These are phyloP conservation scores for Drosophila leontia DNA, from an alignment of 1,140 invertebrate genomes.

Conservation along the genomic window DNA sequence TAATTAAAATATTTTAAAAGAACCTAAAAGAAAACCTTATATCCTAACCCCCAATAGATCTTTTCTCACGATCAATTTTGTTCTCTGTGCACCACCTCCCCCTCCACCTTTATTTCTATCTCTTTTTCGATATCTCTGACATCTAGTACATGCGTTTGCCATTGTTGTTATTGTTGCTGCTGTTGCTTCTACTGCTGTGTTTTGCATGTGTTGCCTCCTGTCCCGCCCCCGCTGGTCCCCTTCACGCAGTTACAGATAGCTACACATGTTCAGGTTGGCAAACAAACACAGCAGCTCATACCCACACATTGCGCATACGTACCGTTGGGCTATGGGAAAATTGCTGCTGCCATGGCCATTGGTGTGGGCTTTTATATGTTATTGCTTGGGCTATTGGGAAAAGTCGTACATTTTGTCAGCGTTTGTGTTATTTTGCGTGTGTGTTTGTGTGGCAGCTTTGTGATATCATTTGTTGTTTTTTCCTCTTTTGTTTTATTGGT, in stretches of 20 bases:
- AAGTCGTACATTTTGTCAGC: constrained; percentile 64
- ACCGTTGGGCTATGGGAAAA: constrained; percentile 62
- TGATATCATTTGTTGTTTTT: constrained; percentile 42
- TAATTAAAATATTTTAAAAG: neutral
- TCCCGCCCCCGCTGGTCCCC: neutral
- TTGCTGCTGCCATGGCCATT: constrained; percentile 49
- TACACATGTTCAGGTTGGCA: constrained; percentile 81
- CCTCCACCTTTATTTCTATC: neutral
- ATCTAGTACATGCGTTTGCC: constrained; percentile 57
- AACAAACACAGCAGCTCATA: constrained; percentile 38
- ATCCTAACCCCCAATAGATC: neutral
- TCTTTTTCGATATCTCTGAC: constrained; percentile 65
- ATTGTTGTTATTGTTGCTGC: constrained; percentile 28
- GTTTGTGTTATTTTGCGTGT: constrained; percentile 23
- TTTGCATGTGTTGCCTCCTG: constrained; percentile 63
- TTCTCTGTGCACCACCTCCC: neutral
- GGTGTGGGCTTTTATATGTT: constrained; percentile 53
- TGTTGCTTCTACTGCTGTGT: constrained; percentile 60
- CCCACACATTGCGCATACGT: constrained; percentile 68
- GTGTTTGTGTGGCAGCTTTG: constrained; percentile 44
- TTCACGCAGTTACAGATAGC: constrained; percentile 63
- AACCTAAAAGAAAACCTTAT: too few relatives aligned
- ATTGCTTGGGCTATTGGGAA: constrained; percentile 62
- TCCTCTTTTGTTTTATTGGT: constrained; percentile 68
- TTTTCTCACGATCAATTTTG: neutral